Percentiles rank a stretch among this genome's conserved stretches.
phyloP scores from a whole-genome alignment of 2,113 vertebrate species.

The Dipodomys ordii region DNA sequence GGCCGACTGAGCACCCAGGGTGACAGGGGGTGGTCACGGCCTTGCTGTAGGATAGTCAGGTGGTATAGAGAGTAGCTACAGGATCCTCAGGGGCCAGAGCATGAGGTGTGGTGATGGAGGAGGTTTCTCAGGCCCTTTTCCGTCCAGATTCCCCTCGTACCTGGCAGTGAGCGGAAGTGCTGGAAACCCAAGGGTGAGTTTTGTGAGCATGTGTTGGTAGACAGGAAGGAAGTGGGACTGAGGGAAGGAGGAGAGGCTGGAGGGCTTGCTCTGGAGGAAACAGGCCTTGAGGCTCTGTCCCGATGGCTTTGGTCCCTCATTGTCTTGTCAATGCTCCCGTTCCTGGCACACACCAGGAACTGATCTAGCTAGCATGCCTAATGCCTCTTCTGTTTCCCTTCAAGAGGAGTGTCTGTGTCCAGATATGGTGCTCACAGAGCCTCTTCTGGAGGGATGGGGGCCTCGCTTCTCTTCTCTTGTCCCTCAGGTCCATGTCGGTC shows the following conservation, averaged over 20 bases:
- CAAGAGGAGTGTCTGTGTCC: not conserved
- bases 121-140: not conserved
- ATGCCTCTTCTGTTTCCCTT: not conserved
- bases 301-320: not conserved
- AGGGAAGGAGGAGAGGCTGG: not conserved
- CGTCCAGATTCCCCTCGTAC: not conserved
- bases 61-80: no score
- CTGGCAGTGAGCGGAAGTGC: not conserved
- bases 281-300: conserved; percentile 58
- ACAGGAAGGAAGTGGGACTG: not conserved
- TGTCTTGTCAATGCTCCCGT: not conserved
- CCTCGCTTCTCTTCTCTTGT: not conserved
- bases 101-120: not conserved
- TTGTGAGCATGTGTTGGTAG: not conserved
- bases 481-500: not conserved
- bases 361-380: not conserved
- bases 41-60: not conserved
- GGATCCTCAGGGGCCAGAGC: not conserved
- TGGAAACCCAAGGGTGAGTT: not conserved
- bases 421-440: not conserved
- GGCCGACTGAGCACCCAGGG: not conserved
- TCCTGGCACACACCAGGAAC: not conserved
- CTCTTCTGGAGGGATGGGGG: not conserved
- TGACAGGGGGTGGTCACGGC: not conserved
- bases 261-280: not conserved